Percentiles rank a stretch among this genome's conserved stretches.
Evolutionary conservation across 1,140 invertebrate genomes (phyloP).

Genomic region (Philopotamus ludificatus): DNA sequence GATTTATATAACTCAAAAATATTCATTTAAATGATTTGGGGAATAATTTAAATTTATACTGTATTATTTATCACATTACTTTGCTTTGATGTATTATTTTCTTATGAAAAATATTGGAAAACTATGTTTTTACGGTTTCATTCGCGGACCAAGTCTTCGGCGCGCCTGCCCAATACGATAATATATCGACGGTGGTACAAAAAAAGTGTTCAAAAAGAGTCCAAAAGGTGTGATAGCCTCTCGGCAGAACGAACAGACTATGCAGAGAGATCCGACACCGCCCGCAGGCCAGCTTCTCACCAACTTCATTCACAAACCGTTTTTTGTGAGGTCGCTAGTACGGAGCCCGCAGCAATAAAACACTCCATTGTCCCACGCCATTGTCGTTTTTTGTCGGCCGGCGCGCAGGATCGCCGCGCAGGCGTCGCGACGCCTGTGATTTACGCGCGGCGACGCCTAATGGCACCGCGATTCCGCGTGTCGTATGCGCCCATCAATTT

Average conservation of each 20-base stretch:
- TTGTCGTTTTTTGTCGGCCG: constrained; percentile 9
- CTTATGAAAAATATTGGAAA: too few relatives aligned
- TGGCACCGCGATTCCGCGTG: not conserved
- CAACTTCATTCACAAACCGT: constrained; percentile 26
- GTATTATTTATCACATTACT: too few relatives aligned
- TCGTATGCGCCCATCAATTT: not conserved
- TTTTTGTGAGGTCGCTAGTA: constrained; percentile 10
- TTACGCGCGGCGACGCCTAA: not conserved
- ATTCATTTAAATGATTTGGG: too few relatives aligned
- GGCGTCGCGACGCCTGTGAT: not conserved
- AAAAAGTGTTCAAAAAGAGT: constrained; percentile 9
- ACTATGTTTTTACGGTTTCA: too few relatives aligned
- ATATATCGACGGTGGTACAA: constrained; percentile 6
- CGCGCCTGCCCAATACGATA: not conserved
- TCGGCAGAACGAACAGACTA: constrained; percentile 7
- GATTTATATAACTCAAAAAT: too few relatives aligned
- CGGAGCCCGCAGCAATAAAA: constrained; percentile 22
- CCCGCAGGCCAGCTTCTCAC: constrained; percentile 1
- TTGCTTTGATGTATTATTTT: too few relatives aligned
- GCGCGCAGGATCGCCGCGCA: not conserved
- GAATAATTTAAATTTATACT: too few relatives aligned
- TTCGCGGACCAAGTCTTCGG: not conserved
- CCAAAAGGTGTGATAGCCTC: constrained; percentile 13
- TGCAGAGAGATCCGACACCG: not conserved
- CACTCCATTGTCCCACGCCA: constrained; percentile 14